Base-by-base conservation (phyloP, 2,888 invertebrate genomes). In the Phalera bucephala region DNA sequence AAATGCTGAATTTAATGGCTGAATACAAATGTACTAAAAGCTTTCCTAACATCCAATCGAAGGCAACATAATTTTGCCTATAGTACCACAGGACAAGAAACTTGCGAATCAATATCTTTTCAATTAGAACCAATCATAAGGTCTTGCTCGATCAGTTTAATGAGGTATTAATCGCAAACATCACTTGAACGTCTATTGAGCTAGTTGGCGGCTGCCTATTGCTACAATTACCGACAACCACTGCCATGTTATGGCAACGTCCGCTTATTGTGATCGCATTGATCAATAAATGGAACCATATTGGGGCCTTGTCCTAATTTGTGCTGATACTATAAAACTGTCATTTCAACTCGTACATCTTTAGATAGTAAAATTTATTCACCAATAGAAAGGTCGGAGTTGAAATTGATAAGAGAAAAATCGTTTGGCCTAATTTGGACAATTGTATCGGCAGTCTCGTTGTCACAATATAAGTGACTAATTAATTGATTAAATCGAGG, bases 221-320 rank as follows among this genome's bases (percentile, higher is more conserved):
- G 71, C 80, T 70, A 77, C 74, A 70, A 69, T 72, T 62, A 52
- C 60, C 42, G 61, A 46, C 50, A 56, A 60, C 54, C 52, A 52
- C 47, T 34, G 54, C 40, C 52, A 50, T 50, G 60, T 62, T 78
- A 84, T 77, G 74, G 80, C 75, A 67, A 79, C 79, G 82, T 85
- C 83, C 83, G 85, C 75, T 78, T 76, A 85, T 85, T 84, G 85
- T 85, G 66, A 68, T 67, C 76, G 65, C 58, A 61, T 72, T 77
- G 72, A 73, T 67, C 74, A 73, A 57, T 69, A 72, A 74, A 62
- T 74, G 71, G 68, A 70, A 70, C 71, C 63, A 56, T 61, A 51
- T 36, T 52, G 60, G 55, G 67, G 64, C 75, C 77, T 82, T 81
- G 82, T 70, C 69, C 80, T 58, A 75, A 74, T 80, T 80, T 68